Conservation (phyloP, 2,888 invertebrate genomes). For the Morpho deidamia region DNA sequence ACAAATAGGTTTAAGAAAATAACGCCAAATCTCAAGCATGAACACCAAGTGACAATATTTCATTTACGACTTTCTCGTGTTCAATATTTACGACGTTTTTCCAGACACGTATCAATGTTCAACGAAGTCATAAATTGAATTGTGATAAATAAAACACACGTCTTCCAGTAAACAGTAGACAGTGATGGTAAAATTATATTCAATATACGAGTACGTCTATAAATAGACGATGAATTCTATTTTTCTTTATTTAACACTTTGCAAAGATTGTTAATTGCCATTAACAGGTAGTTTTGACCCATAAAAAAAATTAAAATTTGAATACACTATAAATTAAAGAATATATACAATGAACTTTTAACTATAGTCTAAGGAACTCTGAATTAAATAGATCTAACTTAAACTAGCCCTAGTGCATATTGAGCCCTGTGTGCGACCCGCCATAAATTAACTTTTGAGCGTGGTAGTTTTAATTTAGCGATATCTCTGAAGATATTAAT, state of each 20-base stretch:
- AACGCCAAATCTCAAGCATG: neutral
- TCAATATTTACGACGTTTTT: conserved; percentile 8
- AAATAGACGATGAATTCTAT: neutral
- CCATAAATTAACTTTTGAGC: too few species aligned
- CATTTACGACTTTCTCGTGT: conserved; percentile 2
- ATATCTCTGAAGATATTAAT: too few species aligned
- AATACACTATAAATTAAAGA: too few species aligned
- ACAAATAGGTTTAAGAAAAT: neutral
- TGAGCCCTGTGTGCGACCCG: too few species aligned
- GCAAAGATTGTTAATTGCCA: too few species aligned
- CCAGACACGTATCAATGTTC: conserved; percentile 11
- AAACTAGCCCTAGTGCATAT: too few species aligned
- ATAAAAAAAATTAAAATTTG: too few species aligned
- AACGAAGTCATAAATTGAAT: conserved; percentile 19
- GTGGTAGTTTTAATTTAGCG: too few species aligned
- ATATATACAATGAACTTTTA: too few species aligned
- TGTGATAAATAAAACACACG: conserved; percentile 8
- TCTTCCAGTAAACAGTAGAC: conserved; percentile 1
- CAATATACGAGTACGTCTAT: neutral
- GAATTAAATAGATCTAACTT: too few species aligned
- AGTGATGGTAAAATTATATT: conserved; percentile 1
- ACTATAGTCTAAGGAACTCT: too few species aligned
- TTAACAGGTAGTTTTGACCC: too few species aligned
- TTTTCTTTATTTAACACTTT: neutral
- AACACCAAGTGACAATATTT: conserved; percentile 2